Conservation (phyloP, 1,140 invertebrate genomes). For the Hyles vespertilio region DNA sequence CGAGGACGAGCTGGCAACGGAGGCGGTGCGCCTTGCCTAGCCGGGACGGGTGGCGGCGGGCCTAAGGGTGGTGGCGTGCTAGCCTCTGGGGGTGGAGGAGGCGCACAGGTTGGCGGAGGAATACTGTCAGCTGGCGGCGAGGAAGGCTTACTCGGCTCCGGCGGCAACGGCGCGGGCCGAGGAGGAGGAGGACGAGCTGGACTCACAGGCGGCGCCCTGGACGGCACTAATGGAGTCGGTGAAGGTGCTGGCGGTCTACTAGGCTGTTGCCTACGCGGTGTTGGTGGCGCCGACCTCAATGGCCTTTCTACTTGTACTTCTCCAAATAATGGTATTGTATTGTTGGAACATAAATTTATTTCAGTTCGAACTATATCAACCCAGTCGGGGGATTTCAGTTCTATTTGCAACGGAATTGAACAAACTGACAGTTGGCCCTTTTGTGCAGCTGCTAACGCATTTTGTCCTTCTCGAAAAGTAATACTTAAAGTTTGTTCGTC, state of each 20-base stretch:
- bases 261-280: constrained; percentile 64
- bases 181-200: constrained; percentile 73
- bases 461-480: constrained; percentile 91
- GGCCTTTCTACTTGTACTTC: constrained; percentile 53
- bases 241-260: constrained; percentile 77
- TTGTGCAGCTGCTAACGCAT: constrained; percentile 84
- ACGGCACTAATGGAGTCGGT: constrained; percentile 76
- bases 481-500: constrained; percentile 90
- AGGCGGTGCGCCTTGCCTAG: constrained; percentile 77
- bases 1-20: constrained; percentile 82
- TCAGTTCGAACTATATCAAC: constrained; percentile 86
- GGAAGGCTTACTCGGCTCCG: constrained; percentile 49
- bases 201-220: constrained; percentile 73
- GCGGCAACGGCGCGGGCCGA: constrained; percentile 68
- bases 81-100: constrained; percentile 81
- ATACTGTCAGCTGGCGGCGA: constrained; percentile 54
- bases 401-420: constrained; percentile 82
- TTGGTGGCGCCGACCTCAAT: constrained; percentile 67
- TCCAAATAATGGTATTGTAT: constrained; percentile 85
- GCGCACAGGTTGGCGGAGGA: constrained; percentile 71
- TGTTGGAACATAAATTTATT: constrained; percentile 88
- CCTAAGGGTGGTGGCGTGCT: constrained; percentile 71
- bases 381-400: constrained; percentile 92
- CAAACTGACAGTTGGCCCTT: constrained; percentile 77
- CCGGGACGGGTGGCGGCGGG: constrained; percentile 77